Conservation (phyloP, 2,113 vertebrate genomes). For the Rafetus swinhoei region DNA sequence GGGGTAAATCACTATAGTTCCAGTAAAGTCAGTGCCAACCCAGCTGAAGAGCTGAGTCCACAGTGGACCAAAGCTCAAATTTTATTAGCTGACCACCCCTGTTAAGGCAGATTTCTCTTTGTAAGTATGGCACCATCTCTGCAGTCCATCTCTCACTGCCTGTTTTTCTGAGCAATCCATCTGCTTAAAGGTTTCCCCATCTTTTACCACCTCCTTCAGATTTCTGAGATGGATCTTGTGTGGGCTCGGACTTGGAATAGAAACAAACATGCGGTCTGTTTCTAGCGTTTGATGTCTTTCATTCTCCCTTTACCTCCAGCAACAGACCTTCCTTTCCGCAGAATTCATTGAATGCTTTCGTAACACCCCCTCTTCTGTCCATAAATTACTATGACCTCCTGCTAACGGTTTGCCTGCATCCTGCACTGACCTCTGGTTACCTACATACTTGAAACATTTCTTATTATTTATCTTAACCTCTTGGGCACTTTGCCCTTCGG, state of each 20-base stretch:
- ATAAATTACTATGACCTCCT: not conserved
- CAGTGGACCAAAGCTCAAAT: not conserved
- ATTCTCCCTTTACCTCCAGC: not conserved
- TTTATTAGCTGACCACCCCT: not conserved
- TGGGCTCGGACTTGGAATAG: not conserved
- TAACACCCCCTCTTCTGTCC: not conserved
- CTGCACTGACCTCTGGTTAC: not conserved
- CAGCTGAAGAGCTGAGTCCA: not conserved
- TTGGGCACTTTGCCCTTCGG: conserved; percentile 10
- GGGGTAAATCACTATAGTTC: not conserved
- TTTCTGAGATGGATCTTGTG: not conserved
- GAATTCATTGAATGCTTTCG: not conserved
- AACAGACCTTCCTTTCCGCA: not conserved
- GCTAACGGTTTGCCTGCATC: not conserved
- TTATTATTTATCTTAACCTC: conserved; percentile 18
- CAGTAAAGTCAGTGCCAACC: not conserved
- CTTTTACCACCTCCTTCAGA: not conserved
- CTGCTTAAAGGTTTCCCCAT: fast-evolving
- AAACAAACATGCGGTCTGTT: not conserved
- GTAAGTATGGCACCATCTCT: not conserved
- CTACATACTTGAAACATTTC: conserved; percentile 19
- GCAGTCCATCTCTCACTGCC: not conserved
- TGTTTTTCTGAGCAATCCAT: not conserved
- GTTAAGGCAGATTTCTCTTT: not conserved
- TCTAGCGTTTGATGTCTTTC: not conserved